phyloP scores from a whole-genome alignment of 2,888 invertebrate genomes.

The Cordilura impudica region DNA sequence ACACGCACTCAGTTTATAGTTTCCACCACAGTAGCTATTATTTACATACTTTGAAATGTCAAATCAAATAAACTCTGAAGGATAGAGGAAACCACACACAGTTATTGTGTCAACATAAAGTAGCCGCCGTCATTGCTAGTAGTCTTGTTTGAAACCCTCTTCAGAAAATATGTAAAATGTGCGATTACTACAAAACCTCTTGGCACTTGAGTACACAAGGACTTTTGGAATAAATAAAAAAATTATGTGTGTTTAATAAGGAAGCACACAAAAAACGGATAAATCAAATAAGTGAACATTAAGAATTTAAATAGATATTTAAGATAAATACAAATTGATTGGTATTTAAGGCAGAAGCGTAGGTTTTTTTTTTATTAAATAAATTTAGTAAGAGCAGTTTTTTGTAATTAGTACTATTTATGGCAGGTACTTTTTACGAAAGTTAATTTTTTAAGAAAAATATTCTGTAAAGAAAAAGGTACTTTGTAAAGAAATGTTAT shows the following conservation, averaged over 20 bases:
- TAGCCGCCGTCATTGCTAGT: slow-evolving; percentile 5
- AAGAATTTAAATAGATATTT: slow-evolving; percentile 47
- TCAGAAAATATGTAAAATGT: slow-evolving; percentile 30
- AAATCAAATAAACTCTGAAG: slow-evolving; percentile 35
- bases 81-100: slow-evolving; percentile 48
- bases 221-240: background rate
- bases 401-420: no score
- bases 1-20: slow-evolving; percentile 22
- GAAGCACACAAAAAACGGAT: slow-evolving; percentile 2
- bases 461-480: no score
- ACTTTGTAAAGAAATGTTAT: no score
- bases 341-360: background rate
- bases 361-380: no score
- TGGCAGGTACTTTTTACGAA: no score
- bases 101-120: slow-evolving; percentile 23
- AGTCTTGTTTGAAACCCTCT: background rate
- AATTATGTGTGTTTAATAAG: background rate
- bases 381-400: no score
- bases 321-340: slow-evolving; percentile 26
- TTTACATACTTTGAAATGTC: slow-evolving; percentile 40
- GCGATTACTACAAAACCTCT: slow-evolving; percentile 34
- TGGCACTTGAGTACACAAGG: slow-evolving; percentile 47
- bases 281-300: slow-evolving; percentile 56
- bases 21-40: slow-evolving; percentile 31
- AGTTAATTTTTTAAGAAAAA: no score